phyloP scores from a whole-genome alignment of 2,113 vertebrate species.

The Dolichallabes microphthalmus region DNA sequence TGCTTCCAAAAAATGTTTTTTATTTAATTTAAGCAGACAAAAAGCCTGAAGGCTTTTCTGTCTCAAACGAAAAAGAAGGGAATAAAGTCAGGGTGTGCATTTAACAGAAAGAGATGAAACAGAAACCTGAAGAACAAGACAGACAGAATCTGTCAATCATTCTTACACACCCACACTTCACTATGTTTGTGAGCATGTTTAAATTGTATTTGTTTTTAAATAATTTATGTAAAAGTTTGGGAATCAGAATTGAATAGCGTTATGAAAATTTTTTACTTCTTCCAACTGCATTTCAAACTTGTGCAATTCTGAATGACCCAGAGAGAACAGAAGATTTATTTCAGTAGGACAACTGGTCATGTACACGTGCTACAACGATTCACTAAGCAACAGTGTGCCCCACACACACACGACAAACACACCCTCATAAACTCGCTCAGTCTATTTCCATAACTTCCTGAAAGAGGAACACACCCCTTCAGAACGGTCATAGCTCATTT shows the following conservation, averaged over 20 bases:
- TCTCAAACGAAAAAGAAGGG: not conserved
- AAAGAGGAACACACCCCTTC: slow-evolving; percentile 10
- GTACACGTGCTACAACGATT: not conserved
- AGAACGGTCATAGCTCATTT: not conserved
- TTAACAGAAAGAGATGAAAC: not conserved
- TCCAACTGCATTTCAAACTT: not conserved
- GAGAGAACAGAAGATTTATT: not conserved
- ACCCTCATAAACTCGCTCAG: not conserved
- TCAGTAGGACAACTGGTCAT: not conserved
- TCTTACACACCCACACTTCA: not conserved
- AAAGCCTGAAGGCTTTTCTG: slow-evolving; percentile 1
- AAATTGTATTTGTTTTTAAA: not conserved
- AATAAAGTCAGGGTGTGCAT: not conserved
- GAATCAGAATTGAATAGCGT: not conserved
- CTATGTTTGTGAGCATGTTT: not conserved
- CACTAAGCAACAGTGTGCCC: not conserved
- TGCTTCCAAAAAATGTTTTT: not conserved
- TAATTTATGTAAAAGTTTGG: not conserved
- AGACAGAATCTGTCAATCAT: slow-evolving; percentile 5
- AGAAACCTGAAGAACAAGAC: slow-evolving; percentile 20
- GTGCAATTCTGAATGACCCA: not conserved
- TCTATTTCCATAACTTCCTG: slow-evolving; percentile 29
- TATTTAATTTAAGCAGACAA: slow-evolving; percentile 10
- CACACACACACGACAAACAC: not conserved
- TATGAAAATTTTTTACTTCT: not conserved